Evolutionary conservation across 2,113 vertebrate species (phyloP).

Genomic region (Pseudorhombus dupliciocellatus): DNA sequence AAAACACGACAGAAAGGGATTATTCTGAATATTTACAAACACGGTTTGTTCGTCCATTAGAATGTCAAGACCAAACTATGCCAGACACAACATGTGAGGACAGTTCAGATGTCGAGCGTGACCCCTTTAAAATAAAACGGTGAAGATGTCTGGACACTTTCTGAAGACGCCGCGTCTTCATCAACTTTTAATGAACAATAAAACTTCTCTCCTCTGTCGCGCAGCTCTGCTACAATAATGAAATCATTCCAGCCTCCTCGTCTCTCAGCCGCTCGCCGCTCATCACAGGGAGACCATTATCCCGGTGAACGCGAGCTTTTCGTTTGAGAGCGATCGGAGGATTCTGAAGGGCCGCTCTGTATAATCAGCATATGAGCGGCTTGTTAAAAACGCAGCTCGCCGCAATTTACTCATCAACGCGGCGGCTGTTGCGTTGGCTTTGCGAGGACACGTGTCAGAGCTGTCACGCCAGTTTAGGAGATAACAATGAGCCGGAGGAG

Average conservation of each 20-base stretch:
- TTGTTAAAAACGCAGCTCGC: constrained; percentile 40
- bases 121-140: too few relatives aligned
- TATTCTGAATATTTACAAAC: too few relatives aligned
- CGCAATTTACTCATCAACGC: constrained; percentile 44
- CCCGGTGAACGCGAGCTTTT: constrained; percentile 31
- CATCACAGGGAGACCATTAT: constrained; percentile 17
- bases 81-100: too few relatives aligned
- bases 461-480: constrained; percentile 14
- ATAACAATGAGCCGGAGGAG: constrained; percentile 21
- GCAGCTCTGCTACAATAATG: neutral
- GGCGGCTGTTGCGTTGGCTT: constrained; percentile 15
- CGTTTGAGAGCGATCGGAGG: constrained; percentile 9
- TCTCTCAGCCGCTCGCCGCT: neutral
- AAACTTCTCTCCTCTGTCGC: neutral
- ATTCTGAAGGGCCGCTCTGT: constrained; percentile 18
- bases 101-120: too few relatives aligned
- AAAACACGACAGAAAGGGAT: too few relatives aligned
- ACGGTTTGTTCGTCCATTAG: too few relatives aligned
- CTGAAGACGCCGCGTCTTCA: too few relatives aligned
- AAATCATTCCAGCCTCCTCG: constrained; percentile 2
- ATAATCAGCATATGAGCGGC: constrained; percentile 52
- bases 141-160: too few relatives aligned
- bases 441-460: constrained; percentile 21
- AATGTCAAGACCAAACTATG: too few relatives aligned
- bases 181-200: too few relatives aligned